phyloP scores from a whole-genome alignment of 2,888 invertebrate species.

The Chrysopilus asiliformis region DNA sequence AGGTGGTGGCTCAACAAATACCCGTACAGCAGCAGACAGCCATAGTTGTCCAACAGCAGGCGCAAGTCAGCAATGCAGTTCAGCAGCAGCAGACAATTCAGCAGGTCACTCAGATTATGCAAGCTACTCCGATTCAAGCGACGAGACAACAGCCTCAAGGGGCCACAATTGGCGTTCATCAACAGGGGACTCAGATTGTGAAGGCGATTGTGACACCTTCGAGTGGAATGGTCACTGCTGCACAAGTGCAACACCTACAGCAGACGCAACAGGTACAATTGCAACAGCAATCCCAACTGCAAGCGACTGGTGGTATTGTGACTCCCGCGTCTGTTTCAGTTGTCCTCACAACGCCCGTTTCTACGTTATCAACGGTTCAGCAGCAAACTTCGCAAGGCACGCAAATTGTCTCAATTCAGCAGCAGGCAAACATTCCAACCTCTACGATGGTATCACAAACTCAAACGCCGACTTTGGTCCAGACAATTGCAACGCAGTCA shows the following conservation, averaged over 20 bases:
- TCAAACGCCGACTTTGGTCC: constrained; percentile 28
- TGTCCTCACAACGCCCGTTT: constrained; percentile 33
- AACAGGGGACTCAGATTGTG: constrained; percentile 17
- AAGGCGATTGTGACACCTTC: constrained; percentile 29
- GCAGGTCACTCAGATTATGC: constrained; percentile 4
- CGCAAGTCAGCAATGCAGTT: constrained; percentile 13
- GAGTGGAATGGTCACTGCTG: constrained; percentile 24
- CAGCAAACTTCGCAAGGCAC: constrained; percentile 22
- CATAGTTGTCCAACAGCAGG: constrained; percentile 26
- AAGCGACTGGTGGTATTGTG: constrained; percentile 19
- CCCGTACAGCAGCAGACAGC: constrained; percentile 20
- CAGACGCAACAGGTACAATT: constrained; percentile 15
- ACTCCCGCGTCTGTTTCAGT: constrained; percentile 32
- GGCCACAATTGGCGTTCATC: constrained; percentile 28
- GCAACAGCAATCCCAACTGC: constrained; percentile 19
- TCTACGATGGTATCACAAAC: constrained; percentile 19
- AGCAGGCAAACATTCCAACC: constrained; percentile 26
- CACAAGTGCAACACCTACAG: constrained; percentile 14
- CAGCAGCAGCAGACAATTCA: neutral
- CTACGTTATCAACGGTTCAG: constrained; percentile 26
- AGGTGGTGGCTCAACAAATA: constrained; percentile 34
- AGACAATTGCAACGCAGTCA: constrained; percentile 29
- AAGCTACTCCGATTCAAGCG: constrained; percentile 11
- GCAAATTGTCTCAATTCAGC: constrained; percentile 33
- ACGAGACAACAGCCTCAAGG: constrained; percentile 21